Evolutionary conservation across 2,113 vertebrate species (phyloP).

Genomic region (Ranitomeya variabilis): DNA sequence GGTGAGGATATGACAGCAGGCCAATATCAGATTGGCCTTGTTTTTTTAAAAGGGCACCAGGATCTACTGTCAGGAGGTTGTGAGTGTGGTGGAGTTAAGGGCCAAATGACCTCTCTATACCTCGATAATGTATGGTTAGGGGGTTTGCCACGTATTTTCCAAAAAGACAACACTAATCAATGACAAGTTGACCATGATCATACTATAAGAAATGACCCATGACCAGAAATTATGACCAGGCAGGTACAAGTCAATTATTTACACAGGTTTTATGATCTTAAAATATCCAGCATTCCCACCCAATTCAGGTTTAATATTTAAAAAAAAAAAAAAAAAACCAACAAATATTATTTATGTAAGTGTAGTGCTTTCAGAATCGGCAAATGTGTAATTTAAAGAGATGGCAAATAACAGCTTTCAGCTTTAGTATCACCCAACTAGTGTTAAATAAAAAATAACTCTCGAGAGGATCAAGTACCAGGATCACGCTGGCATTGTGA

Average conservation of each 20-base stretch:
- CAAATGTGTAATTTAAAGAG: constrained; percentile 5
- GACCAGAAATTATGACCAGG: neutral
- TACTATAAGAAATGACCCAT: neutral
- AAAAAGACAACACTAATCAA: neutral
- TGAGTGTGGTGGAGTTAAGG: too few species aligned
- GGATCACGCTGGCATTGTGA: constrained; percentile 42
- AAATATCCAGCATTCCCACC: neutral
- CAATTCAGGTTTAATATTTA: neutral
- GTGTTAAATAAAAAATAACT: constrained; percentile 7
- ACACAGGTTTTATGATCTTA: neutral
- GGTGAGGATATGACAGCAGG: too few species aligned
- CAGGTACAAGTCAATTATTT: neutral
- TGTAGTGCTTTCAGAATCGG: neutral
- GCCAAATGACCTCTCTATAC: too few species aligned
- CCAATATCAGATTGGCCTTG: too few species aligned
- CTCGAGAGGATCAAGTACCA: constrained; percentile 20
- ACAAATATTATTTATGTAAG: neutral
- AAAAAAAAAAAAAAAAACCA: too few species aligned
- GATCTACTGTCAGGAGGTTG: neutral
- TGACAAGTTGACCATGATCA: neutral
- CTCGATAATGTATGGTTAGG: too few species aligned
- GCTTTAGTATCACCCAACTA: neutral
- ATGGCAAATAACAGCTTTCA: constrained; percentile 21
- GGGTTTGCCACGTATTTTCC: neutral
- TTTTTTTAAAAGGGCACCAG: neutral